Conservation (phyloP, 2,888 invertebrate species). For the Nomada flava region DNA sequence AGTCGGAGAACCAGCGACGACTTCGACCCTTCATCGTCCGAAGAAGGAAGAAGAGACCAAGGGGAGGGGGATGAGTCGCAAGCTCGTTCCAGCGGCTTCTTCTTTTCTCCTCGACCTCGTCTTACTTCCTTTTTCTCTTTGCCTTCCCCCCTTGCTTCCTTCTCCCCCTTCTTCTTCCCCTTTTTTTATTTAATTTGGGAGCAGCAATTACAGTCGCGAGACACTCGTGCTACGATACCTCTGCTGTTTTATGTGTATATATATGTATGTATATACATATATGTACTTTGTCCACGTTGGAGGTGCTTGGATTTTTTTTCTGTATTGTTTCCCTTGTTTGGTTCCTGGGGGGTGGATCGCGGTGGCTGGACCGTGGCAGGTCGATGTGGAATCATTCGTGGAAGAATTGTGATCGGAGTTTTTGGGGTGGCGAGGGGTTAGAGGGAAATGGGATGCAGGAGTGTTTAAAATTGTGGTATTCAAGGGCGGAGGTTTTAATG, state of each 20-base stretch:
- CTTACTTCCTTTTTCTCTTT: conserved; percentile 34
- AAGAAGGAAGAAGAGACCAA: conserved; percentile 39
- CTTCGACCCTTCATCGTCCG: conserved; percentile 63
- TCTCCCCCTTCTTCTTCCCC: conserved; percentile 13
- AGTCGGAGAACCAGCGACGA: conserved; percentile 68
- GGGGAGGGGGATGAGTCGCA: conserved; percentile 48
- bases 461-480: not conserved
- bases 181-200: conserved; percentile 67
- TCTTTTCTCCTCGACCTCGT: conserved; percentile 41
- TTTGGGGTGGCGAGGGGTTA: not conserved
- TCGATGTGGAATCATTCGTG: conserved; percentile 15
- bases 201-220: conserved; percentile 71
- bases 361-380: not conserved
- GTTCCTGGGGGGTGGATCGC: not conserved
- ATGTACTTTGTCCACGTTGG: not conserved
- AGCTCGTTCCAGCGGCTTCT: conserved; percentile 63
- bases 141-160: not conserved
- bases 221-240: conserved; percentile 49
- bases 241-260: not conserved
- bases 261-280: no score
- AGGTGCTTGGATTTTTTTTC: not conserved
- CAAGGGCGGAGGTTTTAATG: no score
- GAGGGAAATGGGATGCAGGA: not conserved
- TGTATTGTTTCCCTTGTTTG: conserved; percentile 8
- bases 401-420: conserved; percentile 21